Evolutionary conservation across 2,797 vertebrate species (phyloP), one percentile per base, ranked within the genome.

Genomic region (Falco naumanni): DNA sequence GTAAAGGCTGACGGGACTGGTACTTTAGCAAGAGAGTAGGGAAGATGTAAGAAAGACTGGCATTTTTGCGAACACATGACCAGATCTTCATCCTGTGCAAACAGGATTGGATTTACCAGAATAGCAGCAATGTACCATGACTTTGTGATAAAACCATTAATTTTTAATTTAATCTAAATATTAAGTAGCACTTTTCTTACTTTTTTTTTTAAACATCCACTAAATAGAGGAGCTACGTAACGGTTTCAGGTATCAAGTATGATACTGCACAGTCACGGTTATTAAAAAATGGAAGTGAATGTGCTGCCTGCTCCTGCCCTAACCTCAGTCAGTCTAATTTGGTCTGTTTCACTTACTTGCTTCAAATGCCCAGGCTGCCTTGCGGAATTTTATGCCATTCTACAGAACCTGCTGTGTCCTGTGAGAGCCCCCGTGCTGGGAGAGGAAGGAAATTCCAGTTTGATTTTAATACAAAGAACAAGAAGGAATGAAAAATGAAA

Each of bases 401-500:
- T 31, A 57, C 28, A 75, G 72, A 86, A 61, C 41, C 43, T 75
- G 21, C 20, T 57, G 54, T 43, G 60, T 59, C 56, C 59, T 50
- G 7, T 82, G 34, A 91, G 18, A 85, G 33, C 71, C 33, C 26
- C 26, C 64, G n/a, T 53, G 8, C 19, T 82, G 59, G 37, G 76
- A 95, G 50, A 83, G 33, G 48, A 94, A 94, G 81, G 89, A 84
- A 96, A 96, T 89, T 96, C 87, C 80, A 69, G 39, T 76, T 91
- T 78, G 29, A 77, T 80, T 81, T 95, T 89, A 65, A 75, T 48
- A 63, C 31, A 68, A 76, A 75, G 75, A 83, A 66, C 47, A 74
- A 93, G 61, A 68, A 96, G n/a, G 22, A 96, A 95, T 84, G 70
- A 93, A 93, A 97, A 97, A 84, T 47, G 85, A 97, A 95, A 97